phyloP scores from a whole-genome alignment of 2,113 vertebrate genomes.

The Amphiprion percula region DNA sequence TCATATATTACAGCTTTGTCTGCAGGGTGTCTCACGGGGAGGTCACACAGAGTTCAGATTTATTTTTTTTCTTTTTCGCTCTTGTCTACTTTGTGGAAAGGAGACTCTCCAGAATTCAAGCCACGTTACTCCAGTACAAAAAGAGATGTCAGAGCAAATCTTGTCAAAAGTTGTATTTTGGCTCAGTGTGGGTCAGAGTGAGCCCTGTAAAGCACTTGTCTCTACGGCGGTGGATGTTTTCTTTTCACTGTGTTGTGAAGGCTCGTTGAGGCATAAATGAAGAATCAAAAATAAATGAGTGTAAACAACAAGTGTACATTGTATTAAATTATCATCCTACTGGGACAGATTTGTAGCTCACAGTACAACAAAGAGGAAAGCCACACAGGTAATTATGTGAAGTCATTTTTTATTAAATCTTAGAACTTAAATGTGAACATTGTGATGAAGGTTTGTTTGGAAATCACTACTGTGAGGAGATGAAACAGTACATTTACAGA shows the following conservation, averaged over 20 bases:
- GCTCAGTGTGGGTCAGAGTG: conserved; percentile 44
- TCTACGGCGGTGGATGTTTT: conserved; percentile 20
- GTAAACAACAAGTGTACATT: conserved; percentile 4
- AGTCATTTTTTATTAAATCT: conserved; percentile 70
- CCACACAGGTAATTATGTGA: conserved; percentile 35
- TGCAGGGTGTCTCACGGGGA: conserved; percentile 66
- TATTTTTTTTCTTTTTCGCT: conserved; percentile 17
- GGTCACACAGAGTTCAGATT: conserved; percentile 78
- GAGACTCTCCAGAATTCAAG: conserved; percentile 73
- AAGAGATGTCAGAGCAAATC: conserved; percentile 77
- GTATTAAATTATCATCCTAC: conserved; percentile 12
- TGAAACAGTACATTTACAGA: conserved; percentile 45
- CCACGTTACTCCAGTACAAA: conserved; percentile 72
- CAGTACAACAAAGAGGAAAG: conserved; percentile 12
- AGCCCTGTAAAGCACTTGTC: conserved; percentile 21
- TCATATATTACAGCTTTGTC: conserved; percentile 44
- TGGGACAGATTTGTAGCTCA: not conserved
- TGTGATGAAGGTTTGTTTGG: not conserved
- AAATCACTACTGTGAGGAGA: conserved; percentile 22
- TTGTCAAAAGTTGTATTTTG: conserved; percentile 65
- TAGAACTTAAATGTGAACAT: conserved; percentile 39
- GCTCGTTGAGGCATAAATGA: conserved; percentile 20
- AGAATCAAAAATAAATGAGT: conserved; percentile 31
- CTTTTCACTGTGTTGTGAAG: conserved; percentile 24
- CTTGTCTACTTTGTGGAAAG: conserved; percentile 70